Conservation (phyloP, 2,888 invertebrate species). For the Catocala nupta region DNA sequence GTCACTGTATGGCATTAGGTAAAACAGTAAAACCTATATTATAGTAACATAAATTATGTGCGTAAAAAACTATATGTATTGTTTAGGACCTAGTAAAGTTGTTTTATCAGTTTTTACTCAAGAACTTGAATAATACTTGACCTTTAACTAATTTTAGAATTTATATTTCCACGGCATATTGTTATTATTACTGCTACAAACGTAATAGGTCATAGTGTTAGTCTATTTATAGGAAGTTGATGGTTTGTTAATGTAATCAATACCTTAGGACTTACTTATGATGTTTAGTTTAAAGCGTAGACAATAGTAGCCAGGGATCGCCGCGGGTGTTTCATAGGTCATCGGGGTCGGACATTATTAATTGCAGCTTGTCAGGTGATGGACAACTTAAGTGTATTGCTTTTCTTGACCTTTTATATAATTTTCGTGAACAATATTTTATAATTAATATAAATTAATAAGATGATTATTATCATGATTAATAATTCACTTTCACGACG, state of each 20-base stretch:
- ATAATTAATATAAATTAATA: too few species aligned
- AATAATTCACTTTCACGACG: too few species aligned
- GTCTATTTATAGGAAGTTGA: conserved; percentile 25
- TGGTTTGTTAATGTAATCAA: conserved; percentile 21
- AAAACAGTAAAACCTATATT: too few species aligned
- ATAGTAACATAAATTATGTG: too few species aligned
- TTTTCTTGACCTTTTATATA: background rate
- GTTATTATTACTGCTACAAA: background rate
- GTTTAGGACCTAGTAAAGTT: too few species aligned
- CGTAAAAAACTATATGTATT: too few species aligned
- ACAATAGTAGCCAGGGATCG: conserved; percentile 9
- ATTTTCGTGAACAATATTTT: too few species aligned
- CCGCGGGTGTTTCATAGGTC: conserved; percentile 12
- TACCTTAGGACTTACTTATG: conserved; percentile 21
- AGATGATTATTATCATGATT: too few species aligned
- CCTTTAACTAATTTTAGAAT: background rate
- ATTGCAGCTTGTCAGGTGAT: conserved; percentile 15
- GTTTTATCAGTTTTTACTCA: too few species aligned
- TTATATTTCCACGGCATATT: background rate
- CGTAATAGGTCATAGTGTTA: background rate
- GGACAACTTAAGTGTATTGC: background rate
- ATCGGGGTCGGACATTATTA: conserved; percentile 8
- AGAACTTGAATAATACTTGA: background rate
- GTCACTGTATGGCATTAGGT: too few species aligned
- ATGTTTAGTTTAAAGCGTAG: background rate